Conservation (phyloP, 2,113 vertebrate genomes). For the Zingel zingel region DNA sequence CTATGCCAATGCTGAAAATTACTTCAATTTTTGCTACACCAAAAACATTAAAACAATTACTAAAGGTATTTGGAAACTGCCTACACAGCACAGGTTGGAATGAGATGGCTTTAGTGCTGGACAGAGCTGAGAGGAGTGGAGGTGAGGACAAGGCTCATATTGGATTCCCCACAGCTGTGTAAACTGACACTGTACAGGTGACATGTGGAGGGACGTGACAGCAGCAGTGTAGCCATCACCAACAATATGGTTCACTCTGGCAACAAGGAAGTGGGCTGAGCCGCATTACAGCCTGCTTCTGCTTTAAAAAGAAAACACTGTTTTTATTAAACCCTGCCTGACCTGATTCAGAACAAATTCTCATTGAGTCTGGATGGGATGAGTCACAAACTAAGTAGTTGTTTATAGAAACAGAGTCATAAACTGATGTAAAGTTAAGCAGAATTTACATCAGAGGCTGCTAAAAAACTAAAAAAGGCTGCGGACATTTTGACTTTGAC, state of each 20-base stretch:
- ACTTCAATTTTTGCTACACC: too few relatives aligned
- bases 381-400: constrained; percentile 4
- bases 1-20: not conserved
- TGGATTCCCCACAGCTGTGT: constrained; percentile 55
- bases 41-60: not conserved
- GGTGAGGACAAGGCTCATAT: constrained; percentile 22
- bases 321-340: not conserved
- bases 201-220: constrained; percentile 57
- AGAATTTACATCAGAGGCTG: too few relatives aligned
- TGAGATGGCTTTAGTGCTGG: not conserved
- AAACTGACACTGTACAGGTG: constrained; percentile 52
- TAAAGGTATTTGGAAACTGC: not conserved
- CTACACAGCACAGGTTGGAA: not conserved
- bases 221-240: constrained; percentile 14
- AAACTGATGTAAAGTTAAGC: not conserved
- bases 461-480: not conserved
- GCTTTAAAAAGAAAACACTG: not conserved
- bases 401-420: not conserved
- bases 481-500: not conserved
- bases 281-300: not conserved
- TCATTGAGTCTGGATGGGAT: not conserved
- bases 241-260: not conserved
- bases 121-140: not conserved
- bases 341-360: not conserved
- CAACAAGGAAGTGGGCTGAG: not conserved